Evolutionary conservation across 2,113 vertebrate species (phyloP).

Genomic region (Hemiscyllium ocellatum): DNA sequence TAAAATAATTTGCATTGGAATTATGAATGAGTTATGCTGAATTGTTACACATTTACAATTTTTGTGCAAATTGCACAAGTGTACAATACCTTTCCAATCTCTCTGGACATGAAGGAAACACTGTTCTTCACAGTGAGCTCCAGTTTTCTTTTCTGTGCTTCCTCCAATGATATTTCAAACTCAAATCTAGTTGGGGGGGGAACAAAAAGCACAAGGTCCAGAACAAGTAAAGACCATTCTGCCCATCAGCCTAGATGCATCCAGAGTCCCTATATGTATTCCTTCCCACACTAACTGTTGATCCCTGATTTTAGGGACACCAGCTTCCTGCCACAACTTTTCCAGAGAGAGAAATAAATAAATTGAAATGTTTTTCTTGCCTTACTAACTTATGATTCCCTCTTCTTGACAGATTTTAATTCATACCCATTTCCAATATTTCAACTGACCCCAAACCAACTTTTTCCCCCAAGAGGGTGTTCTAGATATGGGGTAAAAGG

Average conservation of each 20-base stretch:
- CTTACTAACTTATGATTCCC: not conserved
- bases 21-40: not conserved
- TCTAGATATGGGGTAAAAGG: not conserved
- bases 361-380: not conserved
- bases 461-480: not conserved
- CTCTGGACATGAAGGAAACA: conserved; percentile 79
- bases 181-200: conserved; percentile 63
- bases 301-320: not conserved
- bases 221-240: not conserved
- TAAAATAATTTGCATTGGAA: not conserved
- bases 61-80: too few relatives aligned
- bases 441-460: not conserved
- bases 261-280: not conserved
- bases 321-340: not conserved
- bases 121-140: conserved; percentile 79
- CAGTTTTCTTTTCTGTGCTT: conserved; percentile 63
- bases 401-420: not conserved
- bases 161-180: conserved; percentile 75
- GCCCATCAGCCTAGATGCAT: too few relatives aligned
- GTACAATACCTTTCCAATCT: conserved; percentile 72
- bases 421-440: not conserved
- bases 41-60: not conserved
- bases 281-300: not conserved
- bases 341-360: not conserved
- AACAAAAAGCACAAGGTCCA: not conserved